Percentiles rank a stretch among this genome's conserved stretches.
Conservation (phyloP, 2,113 vertebrate species). For the Dasyprocta punctata region DNA sequence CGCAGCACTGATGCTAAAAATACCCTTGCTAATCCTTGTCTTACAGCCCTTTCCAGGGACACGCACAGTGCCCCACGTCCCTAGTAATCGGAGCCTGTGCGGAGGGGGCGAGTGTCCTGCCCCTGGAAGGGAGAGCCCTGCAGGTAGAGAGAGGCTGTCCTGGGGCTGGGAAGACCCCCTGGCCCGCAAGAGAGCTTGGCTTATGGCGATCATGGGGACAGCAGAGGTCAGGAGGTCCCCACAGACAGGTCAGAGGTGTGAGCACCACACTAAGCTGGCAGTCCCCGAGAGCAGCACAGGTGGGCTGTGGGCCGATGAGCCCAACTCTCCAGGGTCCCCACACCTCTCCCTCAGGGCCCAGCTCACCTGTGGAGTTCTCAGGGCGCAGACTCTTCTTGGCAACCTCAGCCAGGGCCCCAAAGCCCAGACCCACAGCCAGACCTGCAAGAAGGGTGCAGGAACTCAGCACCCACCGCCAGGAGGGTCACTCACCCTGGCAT, state of each 20-base stretch:
- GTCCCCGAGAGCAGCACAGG: neutral
- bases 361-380: conserved; percentile 89
- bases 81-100: neutral
- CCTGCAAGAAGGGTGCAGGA: conserved; percentile 84
- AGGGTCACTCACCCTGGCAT: neutral
- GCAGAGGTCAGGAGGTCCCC: no score
- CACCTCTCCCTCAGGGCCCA: neutral
- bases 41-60: neutral
- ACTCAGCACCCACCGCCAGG: neutral
- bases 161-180: neutral
- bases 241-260: accelerated
- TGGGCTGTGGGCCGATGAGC: no score
- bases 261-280: neutral
- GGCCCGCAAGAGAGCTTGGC: neutral
- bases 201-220: neutral
- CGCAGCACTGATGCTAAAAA: conserved; percentile 38
- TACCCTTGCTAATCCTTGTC: neutral
- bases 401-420: conserved; percentile 96
- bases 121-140: no score
- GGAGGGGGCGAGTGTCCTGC: neutral
- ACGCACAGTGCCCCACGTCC: accelerated
- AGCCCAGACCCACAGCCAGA: conserved; percentile 95
- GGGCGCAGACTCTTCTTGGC: conserved; percentile 95
- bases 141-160: neutral
- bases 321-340: neutral